Base-by-base conservation (phyloP, 2,113 vertebrate species). In the Galeopterus variegatus region DNA sequence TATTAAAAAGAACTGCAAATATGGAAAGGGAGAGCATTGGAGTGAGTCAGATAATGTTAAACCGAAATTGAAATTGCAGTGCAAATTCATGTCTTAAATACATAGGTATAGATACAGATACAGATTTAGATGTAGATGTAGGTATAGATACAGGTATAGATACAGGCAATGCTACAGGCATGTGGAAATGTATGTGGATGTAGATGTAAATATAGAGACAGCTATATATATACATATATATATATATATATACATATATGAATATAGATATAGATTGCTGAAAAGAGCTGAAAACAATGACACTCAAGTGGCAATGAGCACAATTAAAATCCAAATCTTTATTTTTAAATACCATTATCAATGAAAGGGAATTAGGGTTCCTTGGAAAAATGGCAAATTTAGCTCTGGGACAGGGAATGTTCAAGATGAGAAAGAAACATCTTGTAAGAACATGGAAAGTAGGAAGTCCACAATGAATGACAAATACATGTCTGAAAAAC, bases 341-440 rank as follows among this genome's bases (percentile, higher is more conserved):
- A 13, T 77, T 90, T 94, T 62, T 62, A 85, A 90, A 60, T 70
- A 70, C 11, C 50, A 84, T 76, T 83, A 76, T 83, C 21, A 76
- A 76, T 28, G 58, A 58, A 58, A 58, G 69, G 50, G 7, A 77
- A 58, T 84, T n/a, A 67, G 17, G 58, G 17, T 3, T 95, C 77
- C 48, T 62, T 72, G 18, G 45, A 24, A 56, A 81, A 88, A 88
- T 41, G 3, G 50, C 6, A 13, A 48, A 67, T 83, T 14, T 26
- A 83, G 36, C 17, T 45, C 26, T 89, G 62, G 77, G 9, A 60
- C 77, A 94, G 19, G 85, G 15, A 88, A 73, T 73, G 70, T 73
- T 64, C 56, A 75, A 60, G 65, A 94, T 62, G 45, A 52, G 17
- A 45, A 18, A 23, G 21, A 36, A 84, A 36, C 5, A 58, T 60